These are phyloP conservation scores for Hemitrygon akajei DNA, from an alignment of 2,797 vertebrate species.

Conservation along the genomic window DNA sequence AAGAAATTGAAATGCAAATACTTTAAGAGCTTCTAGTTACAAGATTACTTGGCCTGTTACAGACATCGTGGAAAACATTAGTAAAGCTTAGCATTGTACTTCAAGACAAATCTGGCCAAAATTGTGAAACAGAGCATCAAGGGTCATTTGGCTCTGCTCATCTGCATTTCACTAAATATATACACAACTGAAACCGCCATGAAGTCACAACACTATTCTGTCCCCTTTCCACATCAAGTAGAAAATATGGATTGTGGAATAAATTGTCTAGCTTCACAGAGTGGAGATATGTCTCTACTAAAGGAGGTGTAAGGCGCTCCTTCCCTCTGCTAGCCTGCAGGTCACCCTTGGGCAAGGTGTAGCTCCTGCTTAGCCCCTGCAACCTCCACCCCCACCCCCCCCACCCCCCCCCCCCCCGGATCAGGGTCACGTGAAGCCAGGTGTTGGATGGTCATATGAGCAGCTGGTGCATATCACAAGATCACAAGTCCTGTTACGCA, in stretches of 20 bases:
- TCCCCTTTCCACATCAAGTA: background rate
- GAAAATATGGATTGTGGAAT: background rate
- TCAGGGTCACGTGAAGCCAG: too few species aligned
- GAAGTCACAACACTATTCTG: background rate
- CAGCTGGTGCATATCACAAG: too few species aligned
- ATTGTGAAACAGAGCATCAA: background rate
- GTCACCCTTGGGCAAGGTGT: too few species aligned
- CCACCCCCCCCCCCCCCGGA: too few species aligned
- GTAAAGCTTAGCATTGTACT: background rate
- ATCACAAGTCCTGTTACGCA: too few species aligned
- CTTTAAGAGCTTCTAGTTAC: background rate
- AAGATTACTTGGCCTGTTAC: background rate
- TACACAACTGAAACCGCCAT: background rate
- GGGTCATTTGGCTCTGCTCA: background rate
- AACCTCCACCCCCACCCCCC: too few species aligned
- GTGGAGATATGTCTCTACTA: too few species aligned
- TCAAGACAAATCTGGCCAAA: background rate
- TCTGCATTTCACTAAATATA: background rate
- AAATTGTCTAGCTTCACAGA: background rate
- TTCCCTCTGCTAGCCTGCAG: too few species aligned
- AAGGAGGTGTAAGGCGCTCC: too few species aligned
- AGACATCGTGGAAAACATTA: background rate
- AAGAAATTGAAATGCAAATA: background rate
- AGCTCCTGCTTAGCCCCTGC: too few species aligned
- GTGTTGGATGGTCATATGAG: too few species aligned